Conservation (phyloP, 2,888 invertebrate genomes). For the Norana najaformis region DNA sequence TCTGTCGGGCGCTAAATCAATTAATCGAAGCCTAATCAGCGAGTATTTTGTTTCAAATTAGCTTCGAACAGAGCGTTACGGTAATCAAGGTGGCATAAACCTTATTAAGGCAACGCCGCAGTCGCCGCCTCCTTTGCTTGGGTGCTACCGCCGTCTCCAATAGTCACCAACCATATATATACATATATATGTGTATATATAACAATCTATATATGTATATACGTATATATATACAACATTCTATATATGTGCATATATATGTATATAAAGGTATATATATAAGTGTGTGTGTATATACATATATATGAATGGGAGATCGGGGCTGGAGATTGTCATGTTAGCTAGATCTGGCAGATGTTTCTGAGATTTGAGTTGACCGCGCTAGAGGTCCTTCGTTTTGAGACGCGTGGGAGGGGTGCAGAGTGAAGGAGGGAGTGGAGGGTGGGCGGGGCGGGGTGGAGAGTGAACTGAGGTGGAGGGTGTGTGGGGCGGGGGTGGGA, state of each 20-base stretch:
- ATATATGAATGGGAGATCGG: not conserved
- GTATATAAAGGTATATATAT: too few species aligned
- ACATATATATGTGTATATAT: too few species aligned
- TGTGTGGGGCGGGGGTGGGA: not conserved
- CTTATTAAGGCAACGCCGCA: not conserved
- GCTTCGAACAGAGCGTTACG: not conserved
- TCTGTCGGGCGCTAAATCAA: not conserved
- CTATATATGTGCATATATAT: too few species aligned
- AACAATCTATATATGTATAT: too few species aligned
- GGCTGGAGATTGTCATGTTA: conserved; percentile 16
- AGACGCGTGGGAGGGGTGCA: not conserved
- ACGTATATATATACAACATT: too few species aligned
- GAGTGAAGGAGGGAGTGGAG: not conserved
- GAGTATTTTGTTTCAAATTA: conserved; percentile 10
- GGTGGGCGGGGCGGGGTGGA: not conserved
- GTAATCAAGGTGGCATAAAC: conserved; percentile 13
- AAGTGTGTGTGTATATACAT: too few species aligned
- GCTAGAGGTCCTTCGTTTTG: not conserved
- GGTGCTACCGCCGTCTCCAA: not conserved
- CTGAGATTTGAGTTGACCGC: not conserved
- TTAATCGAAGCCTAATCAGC: not conserved
- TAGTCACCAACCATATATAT: too few species aligned
- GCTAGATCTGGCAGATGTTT: not conserved
- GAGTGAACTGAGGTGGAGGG: too few species aligned
- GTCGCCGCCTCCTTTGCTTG: not conserved